Base-by-base conservation (phyloP, 2,113 vertebrate species). In the Bos javanicus region DNA sequence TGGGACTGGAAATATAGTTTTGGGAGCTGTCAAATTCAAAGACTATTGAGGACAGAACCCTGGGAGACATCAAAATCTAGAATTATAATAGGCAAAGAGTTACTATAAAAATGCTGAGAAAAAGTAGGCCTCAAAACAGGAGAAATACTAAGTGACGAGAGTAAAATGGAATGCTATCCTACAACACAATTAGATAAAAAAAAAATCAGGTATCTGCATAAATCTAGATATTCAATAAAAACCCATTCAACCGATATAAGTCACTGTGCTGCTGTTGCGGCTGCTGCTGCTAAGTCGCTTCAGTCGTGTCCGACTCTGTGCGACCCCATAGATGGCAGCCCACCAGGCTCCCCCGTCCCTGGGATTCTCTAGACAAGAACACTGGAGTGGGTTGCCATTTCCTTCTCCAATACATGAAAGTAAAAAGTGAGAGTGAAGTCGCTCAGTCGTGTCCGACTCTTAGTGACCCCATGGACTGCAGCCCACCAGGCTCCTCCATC, bases 381-480 rank as follows among this genome's bases (percentile, higher is more conserved):
- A 36, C 43, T 7, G 43, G 6, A 7, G 6, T 7, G 43, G 43
- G 43, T 46, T 46, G 43, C 43, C 43, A 46, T 46, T 46, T 46
- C 43, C 43, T 46, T 46, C 43, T 46, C 6, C 6, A 46, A 46
- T 46, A 46, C 43, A 46, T 46, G 43, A 46, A 46, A 7, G 1
- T 46, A 0, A 46, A 46, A 46, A 46, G 6, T 46, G 43, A 46
- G 2, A 46, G 43, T 46, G 43, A 46, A 46, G 43, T 46, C 6
- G 0, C 43, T 46, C 6, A 0, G 6, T 46, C 1, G 43, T 46
- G 43, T 46, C 43, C 6, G 6, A 2, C 43, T 46, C 43, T 46
- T 46, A 46, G 43, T 46, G 43, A 46, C 43, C 43, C 43, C 43
- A 46, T 46, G 43, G 43, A 46, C 43, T 46, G 43, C 43, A 46